Base-by-base conservation (phyloP, 1,140 invertebrate genomes). In the Samia ricini region DNA sequence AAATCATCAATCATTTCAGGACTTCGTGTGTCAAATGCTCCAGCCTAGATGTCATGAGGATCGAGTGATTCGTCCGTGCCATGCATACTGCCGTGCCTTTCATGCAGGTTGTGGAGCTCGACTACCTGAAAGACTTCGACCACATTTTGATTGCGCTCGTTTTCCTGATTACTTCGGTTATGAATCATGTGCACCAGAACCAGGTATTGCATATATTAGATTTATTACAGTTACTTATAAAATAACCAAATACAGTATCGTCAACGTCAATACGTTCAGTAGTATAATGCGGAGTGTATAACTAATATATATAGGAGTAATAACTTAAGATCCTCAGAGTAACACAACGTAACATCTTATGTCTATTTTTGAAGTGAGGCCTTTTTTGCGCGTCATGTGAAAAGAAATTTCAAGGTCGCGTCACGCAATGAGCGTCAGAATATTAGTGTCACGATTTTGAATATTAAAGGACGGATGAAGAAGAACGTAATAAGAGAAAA, bases 51-150 rank as follows among this genome's bases (percentile, higher is more conserved):
- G 96, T 85, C 72, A 92, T 12, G 75, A 77, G 2, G 88, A 86
- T 7, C 79, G 89, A 10, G 85, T 95, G 21, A 85, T 95, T 12
- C 83, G 94, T 22, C 96, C 97, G 0, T 98, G 97, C 72, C 92
- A 94, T 8, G 94, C 94, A 68, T 97, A 97, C 84, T 98, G 97
- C 79, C 92, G 95, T 61, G 94, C 96, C 54, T 97, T 98, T 78
- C 94, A 95, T 93, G 86, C 92, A 0, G 95, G 96, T 3, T 98
- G 97, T 81, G 96, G 95, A 0, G 92, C 92, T 63, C 91, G 96
- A 6, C 76, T 98, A 10, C 93, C 95, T 0, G 91, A 93, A 3
- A 92, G 93, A 33, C 92, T 97, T 21, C 93, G 93, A 18, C 92
- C 93, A 29, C 90, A 93, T 29, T 92, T 98, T 48, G 95, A 97